Base-by-base conservation (phyloP, 2,888 invertebrate genomes). In the Ypsolopha scabrella region DNA sequence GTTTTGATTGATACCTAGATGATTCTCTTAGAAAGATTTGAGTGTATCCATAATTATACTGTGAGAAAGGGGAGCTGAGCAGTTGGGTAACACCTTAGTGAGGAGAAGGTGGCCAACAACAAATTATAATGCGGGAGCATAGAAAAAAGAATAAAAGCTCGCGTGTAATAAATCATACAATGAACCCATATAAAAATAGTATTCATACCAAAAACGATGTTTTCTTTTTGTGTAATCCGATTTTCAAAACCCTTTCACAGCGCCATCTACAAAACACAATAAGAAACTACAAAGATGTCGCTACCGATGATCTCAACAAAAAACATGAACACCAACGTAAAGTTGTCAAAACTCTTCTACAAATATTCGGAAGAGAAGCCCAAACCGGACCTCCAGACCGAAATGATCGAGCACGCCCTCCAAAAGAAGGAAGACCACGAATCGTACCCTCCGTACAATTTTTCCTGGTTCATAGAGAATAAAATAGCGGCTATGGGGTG, bases 401-500 rank as follows among this genome's bases (percentile, higher is more conserved):
- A 51, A 24, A 38, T 37, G 6, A 13, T 6, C 44, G 58, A 58
- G 39, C 33, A 44, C n/a, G 48, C 48, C 7, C 47, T 36, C 7
- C 47, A 60, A 67, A 53, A 53, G 6, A 60, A 63, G 6, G 73
- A 75, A 48, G 75, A 82, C 13, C 75, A 76, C 51, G 85, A 87
- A 53, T 71, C 80, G 0, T 87, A 88, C 57, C 82, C 88, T 0
- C 91, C 91, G 0, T 89, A 87, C 71, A 92, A 92, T 62, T 93
- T 92, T 66, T 92, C 92, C 0, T 93, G 93, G 93, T 87, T 93
- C 11, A 81, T 91, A 1, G 83, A 88, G 14, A 77, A 82, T 14
- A 80, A 90, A 67, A 70, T 93, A 37, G 92, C 92, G 1, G 91
- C 89, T 0, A 91, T 91, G 89, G 91, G 89, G 0, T 91, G 88